These are phyloP conservation scores for Phrynocephalus guinanensis DNA, from an alignment of 2,797 vertebrate species.

Conservation along the genomic window DNA sequence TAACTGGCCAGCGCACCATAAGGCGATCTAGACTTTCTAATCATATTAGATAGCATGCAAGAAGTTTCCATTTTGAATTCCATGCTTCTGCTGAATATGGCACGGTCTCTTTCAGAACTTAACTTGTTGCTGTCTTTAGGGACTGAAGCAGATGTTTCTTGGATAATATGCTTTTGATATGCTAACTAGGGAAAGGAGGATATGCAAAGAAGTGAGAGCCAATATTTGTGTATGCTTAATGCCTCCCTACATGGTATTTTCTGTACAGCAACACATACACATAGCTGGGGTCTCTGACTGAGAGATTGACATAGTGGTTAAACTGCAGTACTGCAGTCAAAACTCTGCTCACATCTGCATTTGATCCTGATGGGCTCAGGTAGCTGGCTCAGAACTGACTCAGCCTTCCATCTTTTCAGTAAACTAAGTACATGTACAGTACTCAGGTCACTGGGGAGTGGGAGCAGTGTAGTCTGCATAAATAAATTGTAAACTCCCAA, in stretches of 20 bases:
- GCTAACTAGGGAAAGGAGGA: rapidly evolving
- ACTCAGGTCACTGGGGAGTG: too few species aligned
- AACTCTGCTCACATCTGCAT: too few species aligned
- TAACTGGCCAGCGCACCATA: conserved; percentile 39
- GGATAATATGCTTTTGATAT: not conserved
- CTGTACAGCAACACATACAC: not conserved
- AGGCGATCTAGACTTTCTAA: conserved; percentile 24
- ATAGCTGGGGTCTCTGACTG: too few species aligned
- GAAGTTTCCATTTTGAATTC: conserved; percentile 42
- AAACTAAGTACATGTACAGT: too few species aligned
- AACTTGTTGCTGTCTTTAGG: not conserved
- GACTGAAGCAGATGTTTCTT: not conserved
- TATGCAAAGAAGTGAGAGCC: not conserved
- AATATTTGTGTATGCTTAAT: not conserved
- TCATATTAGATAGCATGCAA: not conserved
- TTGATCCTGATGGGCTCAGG: too few species aligned
- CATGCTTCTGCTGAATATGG: conserved; percentile 37
- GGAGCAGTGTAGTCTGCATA: too few species aligned
- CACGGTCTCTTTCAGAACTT: conserved; percentile 29
- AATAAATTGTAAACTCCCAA: too few species aligned
- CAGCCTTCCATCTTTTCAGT: too few species aligned
- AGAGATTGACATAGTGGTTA: too few species aligned
- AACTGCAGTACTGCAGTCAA: too few species aligned
- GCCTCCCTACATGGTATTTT: not conserved
- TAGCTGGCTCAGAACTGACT: too few species aligned